Evolutionary conservation across 2,797 vertebrate species (phyloP).

Genomic region (Argentina silus): DNA sequence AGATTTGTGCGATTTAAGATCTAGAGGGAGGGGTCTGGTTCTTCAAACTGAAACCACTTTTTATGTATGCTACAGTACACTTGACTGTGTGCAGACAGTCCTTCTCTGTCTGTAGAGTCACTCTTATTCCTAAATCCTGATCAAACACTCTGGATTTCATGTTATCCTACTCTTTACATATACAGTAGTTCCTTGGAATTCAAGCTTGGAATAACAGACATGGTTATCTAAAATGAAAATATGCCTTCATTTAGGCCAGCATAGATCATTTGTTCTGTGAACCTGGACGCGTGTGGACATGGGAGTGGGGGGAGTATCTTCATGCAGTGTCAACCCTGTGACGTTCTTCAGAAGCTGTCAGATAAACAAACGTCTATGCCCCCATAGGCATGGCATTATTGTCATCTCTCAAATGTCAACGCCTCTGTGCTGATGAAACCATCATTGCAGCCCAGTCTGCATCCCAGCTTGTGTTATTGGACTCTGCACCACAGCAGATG

Average conservation of each 20-base stretch:
- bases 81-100: neutral
- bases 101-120: too few species aligned
- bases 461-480: neutral
- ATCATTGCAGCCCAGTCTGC: conserved; percentile 20
- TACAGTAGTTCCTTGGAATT: neutral
- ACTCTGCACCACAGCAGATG: neutral
- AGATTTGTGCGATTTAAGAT: conserved; percentile 10
- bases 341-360: neutral
- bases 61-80: neutral
- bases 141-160: too few species aligned
- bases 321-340: too few species aligned
- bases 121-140: too few species aligned
- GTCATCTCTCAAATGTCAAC: conserved; percentile 39
- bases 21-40: conserved; percentile 20
- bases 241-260: too few species aligned
- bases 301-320: too few species aligned
- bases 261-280: too few species aligned
- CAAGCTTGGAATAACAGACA: neutral
- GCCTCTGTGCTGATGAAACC: conserved; percentile 23
- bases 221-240: neutral
- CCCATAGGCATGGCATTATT: conserved; percentile 24
- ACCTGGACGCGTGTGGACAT: too few species aligned
- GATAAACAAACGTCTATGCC: conserved; percentile 29
- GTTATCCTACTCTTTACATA: neutral
- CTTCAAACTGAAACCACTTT: conserved; percentile 3